These are phyloP conservation scores for Protonibea diacanthus DNA, from an alignment of 2,797 vertebrate genomes.

Conservation along the genomic window DNA sequence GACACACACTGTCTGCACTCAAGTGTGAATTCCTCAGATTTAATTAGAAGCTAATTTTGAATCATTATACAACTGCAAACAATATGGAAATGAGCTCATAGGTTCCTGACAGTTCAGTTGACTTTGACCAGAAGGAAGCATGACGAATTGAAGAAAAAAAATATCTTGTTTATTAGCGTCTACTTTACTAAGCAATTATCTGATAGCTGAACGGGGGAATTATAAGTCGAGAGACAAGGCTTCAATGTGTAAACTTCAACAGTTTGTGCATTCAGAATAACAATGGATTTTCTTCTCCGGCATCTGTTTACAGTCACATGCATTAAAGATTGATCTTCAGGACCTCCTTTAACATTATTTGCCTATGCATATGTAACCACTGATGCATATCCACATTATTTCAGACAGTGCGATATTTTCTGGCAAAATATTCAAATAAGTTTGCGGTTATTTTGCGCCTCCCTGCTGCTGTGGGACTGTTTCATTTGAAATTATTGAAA, in stretches of 20 bases:
- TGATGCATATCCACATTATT: conserved; percentile 32
- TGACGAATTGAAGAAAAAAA: conserved; percentile 56
- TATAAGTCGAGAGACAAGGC: conserved; percentile 26
- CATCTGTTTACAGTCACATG: conserved; percentile 16
- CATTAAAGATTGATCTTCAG: conserved; percentile 28
- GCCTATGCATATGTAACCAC: conserved; percentile 1
- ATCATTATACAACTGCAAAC: conserved; percentile 84
- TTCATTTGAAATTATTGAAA: conserved; percentile 41
- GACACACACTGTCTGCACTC: conserved; percentile 72
- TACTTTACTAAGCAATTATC: conserved; percentile 67
- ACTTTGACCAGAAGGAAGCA: conserved; percentile 72
- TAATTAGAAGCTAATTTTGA: conserved; percentile 86
- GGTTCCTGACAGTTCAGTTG: conserved; percentile 74
- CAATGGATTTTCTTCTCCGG: conserved; percentile 11
- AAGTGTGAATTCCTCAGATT: conserved; percentile 82
- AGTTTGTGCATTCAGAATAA: conserved; percentile 21
- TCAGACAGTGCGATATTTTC: conserved; percentile 18
- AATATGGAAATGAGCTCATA: conserved; percentile 82
- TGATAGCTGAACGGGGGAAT: conserved; percentile 46
- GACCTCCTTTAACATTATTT: conserved; percentile 32
- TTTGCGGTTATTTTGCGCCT: conserved; percentile 38
- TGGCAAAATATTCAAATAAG: conserved; percentile 48
- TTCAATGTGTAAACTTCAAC: conserved; percentile 27
- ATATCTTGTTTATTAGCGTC: conserved; percentile 56
- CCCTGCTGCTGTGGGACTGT: conserved; percentile 32